Evolutionary conservation across 2,888 invertebrate genomes (phyloP), one percentile per base, ranked within the genome.

Genomic region (Galeopsomyia nigrocyanea): DNA sequence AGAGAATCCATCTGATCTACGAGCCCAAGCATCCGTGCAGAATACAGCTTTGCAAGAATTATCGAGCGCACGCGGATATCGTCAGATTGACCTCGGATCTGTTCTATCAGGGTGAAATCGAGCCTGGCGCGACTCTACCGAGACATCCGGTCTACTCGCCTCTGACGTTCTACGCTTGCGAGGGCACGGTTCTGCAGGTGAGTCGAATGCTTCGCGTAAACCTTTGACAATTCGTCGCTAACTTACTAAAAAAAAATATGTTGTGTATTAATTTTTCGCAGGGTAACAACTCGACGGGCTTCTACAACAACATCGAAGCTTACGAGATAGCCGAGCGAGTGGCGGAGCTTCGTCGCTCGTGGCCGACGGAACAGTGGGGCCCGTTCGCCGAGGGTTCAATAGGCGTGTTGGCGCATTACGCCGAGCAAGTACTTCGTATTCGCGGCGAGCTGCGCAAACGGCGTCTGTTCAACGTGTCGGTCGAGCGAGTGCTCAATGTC

Each of bases 351-450:
- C 90, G 91, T 72, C 90, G 90, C 65, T 90, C 89, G 56, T 95
- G 95, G 95, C 95, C 95, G 0, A 85, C 88, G 1, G 88, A 91
- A 2, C 78, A 79, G 17, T 93, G 93, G 92, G 95, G 95, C 62
- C 90, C 92, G 75, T 89, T 92, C 63, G 90, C 91, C 77, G 94
- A 94, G 78, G 91, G 91, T 74, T 92, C 93, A 72, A 94, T 95
- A 74, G 95, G 95, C 1, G 93, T 95, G n/a, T 91, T 95, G 85
- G 92, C 94, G 0, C 94, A 94, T 0, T 95, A 95, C 84, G 90
- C 93, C 0, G 95, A 95, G 86, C 95, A 95, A 88, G 75, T 91
- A 3, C 90, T 91, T 78, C 89, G 93, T 75, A 94, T 95, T 76
- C 89, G 95, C 71, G 90, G 91, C 39, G 94, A 94, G 80, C 85